Base-by-base conservation (phyloP, 2,113 vertebrate species). In the Bambusicola thoracicus region DNA sequence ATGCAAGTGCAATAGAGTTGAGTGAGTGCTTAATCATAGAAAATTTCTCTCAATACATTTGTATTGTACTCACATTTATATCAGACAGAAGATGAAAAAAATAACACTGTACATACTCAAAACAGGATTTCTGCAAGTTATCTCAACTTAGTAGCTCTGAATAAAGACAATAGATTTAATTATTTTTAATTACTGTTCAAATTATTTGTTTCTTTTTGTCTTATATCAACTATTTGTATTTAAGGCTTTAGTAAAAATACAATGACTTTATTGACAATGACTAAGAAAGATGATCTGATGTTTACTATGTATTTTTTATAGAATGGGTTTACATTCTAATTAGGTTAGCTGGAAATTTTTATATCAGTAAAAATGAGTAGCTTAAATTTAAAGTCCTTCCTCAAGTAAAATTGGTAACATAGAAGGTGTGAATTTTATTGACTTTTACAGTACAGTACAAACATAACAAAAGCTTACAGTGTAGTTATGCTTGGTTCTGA, bases 201-300 rank as follows among this genome's bases (percentile, higher is more conserved):
- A 38, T 61, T 49, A 56, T 3, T 1, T 4, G 13, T n/a, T n/a
- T n/a, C n/a, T 63, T 91, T 70, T 84, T 61, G 15, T 65, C 29
- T 81, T 6, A 1, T 29, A 67, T 44, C 13, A 74, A 25, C 20
- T 34, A 58, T 27, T 76, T 69, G 9, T 65, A 51, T 87, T 65
- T 55, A 79, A 32, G 4, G 13, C 25, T 38, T 77, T 32, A 22
- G 11, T n/a, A 83, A 15, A 44, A 32, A 46, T 21, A 79, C 3
- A 22, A 10, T 13, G 4, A 79, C 17, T 67, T 4, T 4, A 11
- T 21, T 36, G 51, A 29, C 27, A 53, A 53, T 29, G 14, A 53
- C 25, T 34, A 7, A 63, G 19, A 12, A 44, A 62, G 70, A 73
- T 32, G 15, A 21, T 17, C 4, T 29, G 0, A n/a, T 43, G 0